Evolutionary conservation across 2,888 invertebrate genomes (phyloP).

Genomic region (Fragum whitleyi): DNA sequence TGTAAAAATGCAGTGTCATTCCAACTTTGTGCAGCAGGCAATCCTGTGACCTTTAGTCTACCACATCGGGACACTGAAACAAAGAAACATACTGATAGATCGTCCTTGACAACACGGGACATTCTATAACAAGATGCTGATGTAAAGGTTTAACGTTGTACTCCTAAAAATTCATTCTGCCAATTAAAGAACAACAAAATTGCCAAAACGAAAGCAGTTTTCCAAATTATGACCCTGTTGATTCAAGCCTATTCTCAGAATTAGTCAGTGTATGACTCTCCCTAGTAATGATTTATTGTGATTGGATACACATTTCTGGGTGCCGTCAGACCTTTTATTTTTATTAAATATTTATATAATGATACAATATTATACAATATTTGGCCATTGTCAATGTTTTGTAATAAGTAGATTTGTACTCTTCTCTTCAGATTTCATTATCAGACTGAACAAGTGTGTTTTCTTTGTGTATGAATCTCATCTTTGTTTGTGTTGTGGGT

Average conservation of each 20-base stretch:
- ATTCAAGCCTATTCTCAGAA: not conserved
- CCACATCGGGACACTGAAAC: not conserved
- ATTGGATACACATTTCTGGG: constrained; percentile 6
- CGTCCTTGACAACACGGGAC: constrained; percentile 22
- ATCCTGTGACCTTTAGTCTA: not conserved
- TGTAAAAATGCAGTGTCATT: too few species aligned
- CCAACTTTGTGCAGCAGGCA: too few species aligned
- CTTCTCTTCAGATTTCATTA: too few species aligned
- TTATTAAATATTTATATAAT: not conserved
- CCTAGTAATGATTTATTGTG: constrained; percentile 10
- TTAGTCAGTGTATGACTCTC: constrained; percentile 15
- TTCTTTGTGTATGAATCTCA: not conserved
- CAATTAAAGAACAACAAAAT: not conserved
- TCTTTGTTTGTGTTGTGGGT: not conserved
- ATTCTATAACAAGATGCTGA: not conserved
- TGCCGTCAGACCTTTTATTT: not conserved
- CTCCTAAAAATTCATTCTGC: not conserved
- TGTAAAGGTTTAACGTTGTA: not conserved
- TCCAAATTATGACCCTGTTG: not conserved
- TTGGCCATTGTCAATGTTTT: not conserved
- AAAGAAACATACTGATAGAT: not conserved
- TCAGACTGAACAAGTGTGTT: not conserved
- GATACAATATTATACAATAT: not conserved
- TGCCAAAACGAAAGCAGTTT: not conserved
- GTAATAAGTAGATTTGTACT: not conserved